Percentiles rank a stretch among this genome's conserved stretches.
Conservation (phyloP, 2,113 vertebrate species). For the Fregata magnificens region DNA sequence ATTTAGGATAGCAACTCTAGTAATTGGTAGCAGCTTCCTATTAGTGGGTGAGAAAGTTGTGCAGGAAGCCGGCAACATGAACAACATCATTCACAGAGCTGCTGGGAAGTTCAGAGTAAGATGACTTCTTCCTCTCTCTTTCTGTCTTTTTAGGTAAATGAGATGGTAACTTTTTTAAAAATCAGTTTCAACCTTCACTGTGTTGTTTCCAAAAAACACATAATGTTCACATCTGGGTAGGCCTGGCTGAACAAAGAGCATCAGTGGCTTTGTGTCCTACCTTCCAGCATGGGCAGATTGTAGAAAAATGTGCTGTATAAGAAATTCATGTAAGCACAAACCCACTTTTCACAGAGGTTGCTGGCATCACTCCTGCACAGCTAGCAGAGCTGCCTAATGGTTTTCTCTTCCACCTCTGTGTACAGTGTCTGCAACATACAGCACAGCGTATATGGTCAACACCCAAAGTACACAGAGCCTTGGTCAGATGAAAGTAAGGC, state of each 20-base stretch:
- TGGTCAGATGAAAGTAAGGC: neutral
- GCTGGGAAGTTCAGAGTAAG: neutral
- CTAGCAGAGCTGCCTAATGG: neutral
- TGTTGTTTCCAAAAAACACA: neutral
- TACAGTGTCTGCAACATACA: neutral
- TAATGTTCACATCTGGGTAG: neutral
- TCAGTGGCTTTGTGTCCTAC: neutral
- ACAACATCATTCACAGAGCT: neutral
- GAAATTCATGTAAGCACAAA: neutral
- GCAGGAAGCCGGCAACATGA: neutral
- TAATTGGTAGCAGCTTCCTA: neutral
- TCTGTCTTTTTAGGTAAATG: neutral
- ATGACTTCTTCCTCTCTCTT: neutral
- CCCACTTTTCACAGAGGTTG: neutral
- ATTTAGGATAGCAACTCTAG: slow-evolving; percentile 27
- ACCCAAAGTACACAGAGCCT: neutral
- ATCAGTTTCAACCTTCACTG: neutral
- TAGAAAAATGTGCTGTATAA: neutral
- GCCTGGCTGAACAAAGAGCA: neutral
- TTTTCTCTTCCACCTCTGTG: neutral
- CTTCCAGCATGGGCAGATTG: neutral
- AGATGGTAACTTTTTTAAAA: neutral
- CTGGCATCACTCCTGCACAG: neutral
- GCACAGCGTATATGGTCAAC: neutral
- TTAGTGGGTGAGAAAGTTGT: neutral